phyloP scores from a whole-genome alignment of 1,140 invertebrate genomes.

The Macrostomum lignano region DNA sequence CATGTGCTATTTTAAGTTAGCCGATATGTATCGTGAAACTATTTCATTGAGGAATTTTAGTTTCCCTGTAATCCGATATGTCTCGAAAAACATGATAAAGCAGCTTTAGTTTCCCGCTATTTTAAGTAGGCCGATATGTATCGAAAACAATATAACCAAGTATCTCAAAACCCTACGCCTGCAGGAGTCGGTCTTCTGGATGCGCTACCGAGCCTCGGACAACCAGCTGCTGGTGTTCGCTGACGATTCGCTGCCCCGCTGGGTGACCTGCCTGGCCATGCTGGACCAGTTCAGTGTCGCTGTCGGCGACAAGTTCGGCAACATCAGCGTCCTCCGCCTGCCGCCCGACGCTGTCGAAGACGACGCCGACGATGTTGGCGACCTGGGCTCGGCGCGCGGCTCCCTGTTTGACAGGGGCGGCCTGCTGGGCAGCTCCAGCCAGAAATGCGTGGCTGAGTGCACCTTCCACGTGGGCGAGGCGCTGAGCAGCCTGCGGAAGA shows the following conservation, averaged over 20 bases:
- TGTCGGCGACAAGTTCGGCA: constrained; percentile 92
- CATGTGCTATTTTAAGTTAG: too few species aligned
- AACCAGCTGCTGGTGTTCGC: constrained; percentile 94
- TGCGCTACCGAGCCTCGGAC: constrained; percentile 64
- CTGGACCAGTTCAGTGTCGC: constrained; percentile 87
- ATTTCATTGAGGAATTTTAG: too few species aligned
- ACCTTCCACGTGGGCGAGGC: constrained; percentile 88
- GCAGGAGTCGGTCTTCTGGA: constrained; percentile 73
- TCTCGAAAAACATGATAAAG: too few species aligned
- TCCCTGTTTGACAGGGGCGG: constrained; percentile 78
- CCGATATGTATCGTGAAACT: too few species aligned
- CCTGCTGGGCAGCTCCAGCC: constrained; percentile 76
- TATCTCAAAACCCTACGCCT: too few species aligned
- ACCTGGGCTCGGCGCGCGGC: constrained; percentile 90
- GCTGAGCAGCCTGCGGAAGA: constrained; percentile 41
- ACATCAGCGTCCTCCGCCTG: constrained; percentile 59
- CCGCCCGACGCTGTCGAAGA: constrained; percentile 71
- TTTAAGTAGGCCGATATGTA: too few species aligned
- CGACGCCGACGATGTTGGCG: constrained; percentile 90
- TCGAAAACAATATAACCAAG: too few species aligned
- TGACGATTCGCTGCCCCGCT: constrained; percentile 81
- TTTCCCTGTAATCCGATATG: too few species aligned
- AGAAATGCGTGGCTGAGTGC: constrained; percentile 67
- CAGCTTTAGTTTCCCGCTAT: too few species aligned
- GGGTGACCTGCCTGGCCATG: constrained; percentile 66